phyloP scores from a whole-genome alignment of 1,140 invertebrate genomes.

The Stratiolaelaps scimitus region DNA sequence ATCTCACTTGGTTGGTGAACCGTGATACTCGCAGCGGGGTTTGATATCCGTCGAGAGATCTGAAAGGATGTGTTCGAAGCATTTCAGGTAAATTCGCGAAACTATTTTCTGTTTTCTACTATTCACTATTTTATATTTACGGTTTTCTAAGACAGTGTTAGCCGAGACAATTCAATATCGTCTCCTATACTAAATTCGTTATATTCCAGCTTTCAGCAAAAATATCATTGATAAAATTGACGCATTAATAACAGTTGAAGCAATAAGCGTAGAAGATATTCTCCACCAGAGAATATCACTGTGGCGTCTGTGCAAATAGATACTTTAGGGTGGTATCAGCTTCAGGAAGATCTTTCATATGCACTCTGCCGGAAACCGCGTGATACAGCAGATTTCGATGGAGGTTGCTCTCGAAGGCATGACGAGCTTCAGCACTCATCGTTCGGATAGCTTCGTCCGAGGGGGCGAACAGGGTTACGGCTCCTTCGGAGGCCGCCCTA shows the following conservation, averaged over 20 bases:
- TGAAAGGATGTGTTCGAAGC: constrained; percentile 4
- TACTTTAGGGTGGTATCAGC: background rate
- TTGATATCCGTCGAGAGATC: constrained; percentile 2
- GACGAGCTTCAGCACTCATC: background rate
- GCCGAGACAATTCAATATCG: no score
- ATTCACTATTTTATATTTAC: no score
- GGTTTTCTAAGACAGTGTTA: no score
- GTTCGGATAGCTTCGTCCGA: constrained; percentile 17
- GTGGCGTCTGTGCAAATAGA: no score
- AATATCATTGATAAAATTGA: no score
- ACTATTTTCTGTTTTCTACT: no score
- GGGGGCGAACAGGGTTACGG: constrained; percentile 5
- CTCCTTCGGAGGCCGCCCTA: background rate
- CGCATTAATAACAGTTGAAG: no score
- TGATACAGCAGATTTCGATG: constrained; percentile 24
- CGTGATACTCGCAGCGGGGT: background rate
- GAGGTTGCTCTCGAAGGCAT: constrained; percentile 1
- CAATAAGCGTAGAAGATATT: no score
- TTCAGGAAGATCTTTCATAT: constrained; percentile 16
- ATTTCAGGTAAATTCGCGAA: no score
- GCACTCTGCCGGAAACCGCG: background rate
- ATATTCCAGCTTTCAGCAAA: no score
- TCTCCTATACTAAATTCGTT: no score
- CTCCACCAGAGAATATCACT: no score
- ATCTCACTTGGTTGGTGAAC: background rate